Conservation (phyloP, 2,888 invertebrate genomes). For the Podabrus alpinus region DNA sequence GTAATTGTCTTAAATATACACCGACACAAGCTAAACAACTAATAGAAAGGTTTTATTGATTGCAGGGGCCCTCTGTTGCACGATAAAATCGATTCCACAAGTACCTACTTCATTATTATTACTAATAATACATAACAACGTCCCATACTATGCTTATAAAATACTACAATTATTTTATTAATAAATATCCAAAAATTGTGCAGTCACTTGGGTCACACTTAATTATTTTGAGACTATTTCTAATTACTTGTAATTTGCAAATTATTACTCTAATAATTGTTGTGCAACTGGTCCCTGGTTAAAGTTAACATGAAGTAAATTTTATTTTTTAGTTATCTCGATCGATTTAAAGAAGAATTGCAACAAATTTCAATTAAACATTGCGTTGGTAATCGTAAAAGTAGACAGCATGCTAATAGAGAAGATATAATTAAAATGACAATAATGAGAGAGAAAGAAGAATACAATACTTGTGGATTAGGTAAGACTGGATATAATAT, state of each 20-base stretch:
- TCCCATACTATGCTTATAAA: too few relatives aligned
- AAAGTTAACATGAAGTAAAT: not conserved
- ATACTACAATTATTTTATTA: too few relatives aligned
- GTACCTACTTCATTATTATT: too few relatives aligned
- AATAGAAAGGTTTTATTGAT: slow-evolving; percentile 53
- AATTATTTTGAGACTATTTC: too few relatives aligned
- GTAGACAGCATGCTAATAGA: slow-evolving; percentile 78
- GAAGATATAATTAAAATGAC: slow-evolving; percentile 80
- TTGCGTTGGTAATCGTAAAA: slow-evolving; percentile 74
- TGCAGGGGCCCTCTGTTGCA: too few relatives aligned
- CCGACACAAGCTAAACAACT: slow-evolving; percentile 65
- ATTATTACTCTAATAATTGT: too few relatives aligned
- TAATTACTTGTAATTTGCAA: too few relatives aligned
- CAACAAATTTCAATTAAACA: slow-evolving; percentile 79
- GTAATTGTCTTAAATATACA: slow-evolving; percentile 58
- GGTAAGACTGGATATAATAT: slow-evolving; percentile 35
- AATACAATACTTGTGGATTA: slow-evolving; percentile 77
- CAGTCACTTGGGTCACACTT: too few relatives aligned
- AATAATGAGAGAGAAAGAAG: slow-evolving; percentile 71
- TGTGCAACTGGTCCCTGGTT: too few relatives aligned
- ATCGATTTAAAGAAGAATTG: slow-evolving; percentile 75
- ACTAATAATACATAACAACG: too few relatives aligned
- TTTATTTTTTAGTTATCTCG: slow-evolving; percentile 57
- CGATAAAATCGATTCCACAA: too few relatives aligned
- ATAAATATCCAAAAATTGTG: too few relatives aligned